Evolutionary conservation across 2,113 vertebrate species (phyloP), one percentile per base, ranked within the genome.

Genomic region (Amazona guildingii): DNA sequence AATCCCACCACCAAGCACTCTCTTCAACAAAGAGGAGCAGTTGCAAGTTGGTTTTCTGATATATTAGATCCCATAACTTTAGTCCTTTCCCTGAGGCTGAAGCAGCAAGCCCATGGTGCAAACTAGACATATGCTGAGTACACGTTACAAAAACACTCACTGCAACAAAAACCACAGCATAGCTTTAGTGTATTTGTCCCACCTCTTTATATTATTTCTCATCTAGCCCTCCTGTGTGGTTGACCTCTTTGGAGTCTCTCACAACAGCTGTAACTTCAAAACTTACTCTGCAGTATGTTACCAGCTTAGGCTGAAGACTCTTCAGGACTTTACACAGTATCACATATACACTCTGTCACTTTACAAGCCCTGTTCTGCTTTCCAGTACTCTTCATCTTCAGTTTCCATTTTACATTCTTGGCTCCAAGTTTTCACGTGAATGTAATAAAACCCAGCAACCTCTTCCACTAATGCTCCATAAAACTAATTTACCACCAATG

Each of bases 231-330:
- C 18, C 79, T n/a, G 51, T 7, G 0, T 7, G 21, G 54, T 10
- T 67, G 44, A 28, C 52, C 76, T 64, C 83, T 70, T 33, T 3
- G 9, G 82, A 83, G 89, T 69, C 83, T 66, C 81, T 75, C 6
- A 1, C 77, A 82, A 86, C 86, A 94, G 94, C 95, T 95, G 83
- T 39, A 74, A 70, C 83, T 87, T 87, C 89, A 62, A 86, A 74
- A 87, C 75, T 70, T 57, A 43, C 7, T 39, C 87, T 86, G 78
- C 77, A 79, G 46, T 16, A 74, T 27, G 86, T n/a, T 70, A 91
- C 85, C 86, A 76, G 90, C 83, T 94, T 80, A 93, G 85, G 86
- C 67, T 70, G 55, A 73, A 75, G 94, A 44, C 83, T 81, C 88
- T 64, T 2, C 41, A 28, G 73, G 79, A 94, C 92, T 94, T 92